Base-by-base conservation (phyloP, 2,113 vertebrate species). In the Solea solea region DNA sequence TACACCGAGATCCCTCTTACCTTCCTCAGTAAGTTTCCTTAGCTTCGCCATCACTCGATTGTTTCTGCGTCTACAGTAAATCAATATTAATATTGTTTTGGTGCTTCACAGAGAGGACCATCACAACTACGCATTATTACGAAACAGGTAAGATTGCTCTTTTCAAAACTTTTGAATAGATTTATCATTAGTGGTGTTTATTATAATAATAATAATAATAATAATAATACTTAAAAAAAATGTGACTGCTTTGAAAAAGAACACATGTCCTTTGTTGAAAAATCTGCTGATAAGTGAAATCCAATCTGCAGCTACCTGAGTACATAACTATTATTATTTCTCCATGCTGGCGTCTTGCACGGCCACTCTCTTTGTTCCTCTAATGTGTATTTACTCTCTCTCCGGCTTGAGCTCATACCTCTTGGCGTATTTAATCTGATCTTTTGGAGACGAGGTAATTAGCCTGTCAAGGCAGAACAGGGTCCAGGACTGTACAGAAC, bases 1-100 rank as follows among this genome's bases (percentile, higher is more conserved):
- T 99, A 97, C 84, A 82, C 89, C 65, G 96, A 98, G 86, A 96
- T 99, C 85, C 96, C 96, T 25, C 76, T 96, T 74, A 96, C 95
- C 5, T 94, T 96, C 89, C 92, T 96, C 81, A 96, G 98, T 99
- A 95, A 97, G 97, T 92, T 53, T 44, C 34, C 3, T 27, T 27
- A 3, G 6, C 34, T 3, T 9, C 27, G 25, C 4, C 54, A 3
- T 67, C 10, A 1, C 44, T 28, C 7, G 41, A 8, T 64, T 34
- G 6, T 4, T 11, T 0, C 11, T 48, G 1, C 13, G 62, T 53
- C 2, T 54, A 9, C 42, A 53, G 55, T 14, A 51, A 65, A 2
- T 40, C 69, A 28, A 75, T 68, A 57, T 16, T 40, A 7, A 12
- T 44, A 61, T 7, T 69, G 28, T 44, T 63, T 7, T 69, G 28